Percentiles rank a stretch among this genome's conserved stretches.
Conservation (phyloP, 2,797 vertebrate genomes). For the Zalophus californianus region DNA sequence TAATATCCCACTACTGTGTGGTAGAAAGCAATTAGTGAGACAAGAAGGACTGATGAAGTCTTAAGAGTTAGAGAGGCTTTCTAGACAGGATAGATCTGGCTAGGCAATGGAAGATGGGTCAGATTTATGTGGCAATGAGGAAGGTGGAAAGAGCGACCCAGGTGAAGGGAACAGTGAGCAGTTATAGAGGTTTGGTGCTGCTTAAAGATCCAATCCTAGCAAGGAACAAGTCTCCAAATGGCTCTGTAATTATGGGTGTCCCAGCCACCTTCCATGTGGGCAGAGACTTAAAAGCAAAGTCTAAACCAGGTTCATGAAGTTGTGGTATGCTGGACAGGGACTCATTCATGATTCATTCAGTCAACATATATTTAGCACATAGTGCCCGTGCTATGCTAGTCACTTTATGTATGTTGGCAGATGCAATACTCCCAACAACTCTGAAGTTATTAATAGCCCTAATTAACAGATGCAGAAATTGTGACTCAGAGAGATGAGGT, state of each 20-base stretch:
- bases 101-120: neutral
- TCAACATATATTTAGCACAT: slow-evolving; percentile 55
- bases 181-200: neutral
- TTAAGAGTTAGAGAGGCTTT: neutral
- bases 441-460: slow-evolving; percentile 66
- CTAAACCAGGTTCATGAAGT: neutral
- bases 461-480: slow-evolving; percentile 57
- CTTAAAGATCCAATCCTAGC: neutral
- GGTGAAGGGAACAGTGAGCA: slow-evolving; percentile 14
- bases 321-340: neutral
- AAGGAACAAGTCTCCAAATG: neutral
- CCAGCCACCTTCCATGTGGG: neutral
- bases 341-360: slow-evolving; percentile 65
- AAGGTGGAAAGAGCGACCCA: neutral
- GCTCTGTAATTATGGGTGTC: slow-evolving; percentile 36
- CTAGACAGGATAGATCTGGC: neutral
- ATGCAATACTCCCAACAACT: slow-evolving; percentile 39
- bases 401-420: slow-evolving; percentile 58
- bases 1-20: neutral
- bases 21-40: neutral
- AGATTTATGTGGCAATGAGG: neutral
- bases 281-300: slow-evolving; percentile 58
- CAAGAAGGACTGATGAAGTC: neutral
- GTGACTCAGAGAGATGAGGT: slow-evolving; percentile 62
- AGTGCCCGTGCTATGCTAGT: neutral